Evolutionary conservation across 2,888 invertebrate genomes (phyloP).

Genomic region (Amiota communis): DNA sequence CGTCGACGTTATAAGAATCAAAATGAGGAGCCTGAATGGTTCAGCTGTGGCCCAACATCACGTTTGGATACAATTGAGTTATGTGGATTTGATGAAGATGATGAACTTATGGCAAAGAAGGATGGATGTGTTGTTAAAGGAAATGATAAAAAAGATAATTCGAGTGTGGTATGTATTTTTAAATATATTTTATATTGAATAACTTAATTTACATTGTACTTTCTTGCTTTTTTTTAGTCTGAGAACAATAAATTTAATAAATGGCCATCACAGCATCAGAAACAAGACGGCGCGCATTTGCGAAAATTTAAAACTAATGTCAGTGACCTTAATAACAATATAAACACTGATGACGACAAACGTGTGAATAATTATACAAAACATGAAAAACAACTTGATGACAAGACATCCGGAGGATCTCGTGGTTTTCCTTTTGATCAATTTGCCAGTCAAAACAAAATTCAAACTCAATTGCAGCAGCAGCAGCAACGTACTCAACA

Average conservation of each 20-base stretch:
- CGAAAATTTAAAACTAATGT: background rate
- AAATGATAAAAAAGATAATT: slow-evolving; percentile 42
- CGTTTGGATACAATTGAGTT: slow-evolving; percentile 70
- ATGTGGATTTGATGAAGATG: slow-evolving; percentile 70
- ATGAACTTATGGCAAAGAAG: slow-evolving; percentile 49
- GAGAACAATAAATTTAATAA: slow-evolving; percentile 15
- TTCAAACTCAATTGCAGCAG: slow-evolving; percentile 13
- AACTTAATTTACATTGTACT: background rate
- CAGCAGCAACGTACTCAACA: background rate
- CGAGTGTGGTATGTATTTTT: slow-evolving; percentile 53
- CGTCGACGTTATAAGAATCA: slow-evolving; percentile 60
- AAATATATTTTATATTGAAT: background rate
- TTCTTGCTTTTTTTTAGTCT: background rate
- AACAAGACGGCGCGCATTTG: slow-evolving; percentile 13
- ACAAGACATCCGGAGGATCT: slow-evolving; percentile 40
- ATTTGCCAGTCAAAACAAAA: slow-evolving; percentile 42
- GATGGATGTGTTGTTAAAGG: slow-evolving; percentile 26
- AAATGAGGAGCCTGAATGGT: slow-evolving; percentile 71
- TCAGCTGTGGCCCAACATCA: slow-evolving; percentile 71
- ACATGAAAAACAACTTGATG: slow-evolving; percentile 40
- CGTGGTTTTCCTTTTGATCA: slow-evolving; percentile 54
- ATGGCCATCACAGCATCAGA: slow-evolving; percentile 14
- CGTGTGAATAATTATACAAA: slow-evolving; percentile 39
- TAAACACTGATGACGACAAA: background rate
- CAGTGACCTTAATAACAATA: slow-evolving; percentile 19